Conservation (phyloP, 2,888 invertebrate genomes). For the Fragum fragum region DNA sequence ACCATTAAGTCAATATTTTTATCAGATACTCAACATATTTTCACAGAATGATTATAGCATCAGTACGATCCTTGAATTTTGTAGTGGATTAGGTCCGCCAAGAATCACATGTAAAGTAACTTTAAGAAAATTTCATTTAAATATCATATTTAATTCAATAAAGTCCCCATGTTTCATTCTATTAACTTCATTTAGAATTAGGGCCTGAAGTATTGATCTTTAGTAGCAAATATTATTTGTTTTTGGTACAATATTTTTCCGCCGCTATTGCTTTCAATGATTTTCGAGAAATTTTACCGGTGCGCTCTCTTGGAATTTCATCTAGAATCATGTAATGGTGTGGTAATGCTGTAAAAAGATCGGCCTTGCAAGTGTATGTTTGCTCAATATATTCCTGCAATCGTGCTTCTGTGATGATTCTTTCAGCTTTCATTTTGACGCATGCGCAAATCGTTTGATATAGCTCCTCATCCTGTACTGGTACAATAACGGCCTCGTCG, state of each 20-base stretch:
- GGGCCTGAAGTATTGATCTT: no score
- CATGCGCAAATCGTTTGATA: constrained; percentile 69
- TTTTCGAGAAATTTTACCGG: constrained; percentile 50
- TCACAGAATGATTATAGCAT: no score
- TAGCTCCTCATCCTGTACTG: constrained; percentile 54
- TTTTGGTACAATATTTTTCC: neutral
- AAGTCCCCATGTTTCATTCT: no score
- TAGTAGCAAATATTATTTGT: no score
- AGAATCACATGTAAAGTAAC: no score
- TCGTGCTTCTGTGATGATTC: constrained; percentile 45
- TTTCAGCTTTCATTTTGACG: constrained; percentile 48
- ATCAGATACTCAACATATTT: no score
- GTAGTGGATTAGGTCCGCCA: no score
- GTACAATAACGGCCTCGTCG: constrained; percentile 47
- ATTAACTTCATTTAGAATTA: no score
- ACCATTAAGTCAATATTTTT: no score
- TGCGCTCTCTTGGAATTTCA: constrained; percentile 44
- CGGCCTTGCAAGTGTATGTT: constrained; percentile 39
- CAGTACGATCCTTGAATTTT: no score
- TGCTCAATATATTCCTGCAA: constrained; percentile 41
- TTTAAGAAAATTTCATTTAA: no score
- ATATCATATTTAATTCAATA: no score
- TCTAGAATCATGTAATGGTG: constrained; percentile 58
- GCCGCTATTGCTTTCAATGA: neutral
- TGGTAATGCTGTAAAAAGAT: constrained; percentile 54